Conservation (phyloP, 2,113 vertebrate species). For the Cinclus mexicanus region DNA sequence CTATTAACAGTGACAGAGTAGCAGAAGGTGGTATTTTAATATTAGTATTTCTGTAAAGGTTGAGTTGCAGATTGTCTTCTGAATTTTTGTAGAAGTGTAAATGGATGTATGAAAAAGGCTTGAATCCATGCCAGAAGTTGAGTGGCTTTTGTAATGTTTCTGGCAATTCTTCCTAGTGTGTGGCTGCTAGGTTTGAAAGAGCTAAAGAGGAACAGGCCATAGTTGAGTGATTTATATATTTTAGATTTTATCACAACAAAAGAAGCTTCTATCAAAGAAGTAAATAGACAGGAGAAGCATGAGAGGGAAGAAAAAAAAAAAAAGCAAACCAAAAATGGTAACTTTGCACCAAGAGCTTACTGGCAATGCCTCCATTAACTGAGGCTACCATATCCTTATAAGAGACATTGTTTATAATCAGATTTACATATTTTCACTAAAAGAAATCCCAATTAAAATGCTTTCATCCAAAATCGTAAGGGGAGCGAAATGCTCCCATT, state of each 20-base stretch:
- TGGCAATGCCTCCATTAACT: not conserved
- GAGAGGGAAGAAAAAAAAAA: not conserved
- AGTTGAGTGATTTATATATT: not conserved
- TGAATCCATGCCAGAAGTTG: not conserved
- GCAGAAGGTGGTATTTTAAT: slow-evolving; percentile 10
- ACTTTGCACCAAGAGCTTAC: not conserved
- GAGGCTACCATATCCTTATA: not conserved
- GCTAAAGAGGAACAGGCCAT: not conserved
- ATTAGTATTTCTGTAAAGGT: not conserved
- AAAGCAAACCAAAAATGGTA: not conserved
- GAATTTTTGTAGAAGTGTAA: slow-evolving; percentile 7
- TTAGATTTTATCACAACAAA: not conserved
- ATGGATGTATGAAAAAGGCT: not conserved
- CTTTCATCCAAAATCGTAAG: not conserved
- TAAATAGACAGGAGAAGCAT: not conserved
- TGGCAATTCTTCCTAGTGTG: not conserved
- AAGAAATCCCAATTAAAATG: not conserved
- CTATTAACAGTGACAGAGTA: slow-evolving; percentile 16
- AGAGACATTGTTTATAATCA: not conserved
- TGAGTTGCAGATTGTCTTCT: not conserved
- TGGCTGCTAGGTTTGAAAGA: not conserved
- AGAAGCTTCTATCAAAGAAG: not conserved
- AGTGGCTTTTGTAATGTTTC: not conserved
- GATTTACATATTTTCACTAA: not conserved
- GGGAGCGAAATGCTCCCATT: not conserved